A percentile compares a stretch with the other conserved stretches of the same genome.
Conservation (phyloP, 2,888 invertebrate genomes). For the Chorisops tibialis region DNA sequence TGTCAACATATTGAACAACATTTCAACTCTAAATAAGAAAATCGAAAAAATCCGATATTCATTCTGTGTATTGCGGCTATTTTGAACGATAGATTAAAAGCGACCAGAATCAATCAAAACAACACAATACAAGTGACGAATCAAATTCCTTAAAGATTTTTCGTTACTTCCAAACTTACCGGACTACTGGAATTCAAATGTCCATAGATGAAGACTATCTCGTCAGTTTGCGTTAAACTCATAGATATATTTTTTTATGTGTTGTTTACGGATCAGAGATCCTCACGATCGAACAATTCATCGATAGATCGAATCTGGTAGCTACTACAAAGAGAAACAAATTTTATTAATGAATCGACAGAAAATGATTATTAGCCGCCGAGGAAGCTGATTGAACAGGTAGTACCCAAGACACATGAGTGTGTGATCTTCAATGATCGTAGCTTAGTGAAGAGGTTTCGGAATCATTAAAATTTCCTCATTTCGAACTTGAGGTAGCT, state of each 20-base stretch:
- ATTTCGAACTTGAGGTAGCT: no score
- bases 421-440: neutral
- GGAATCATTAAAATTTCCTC: no score
- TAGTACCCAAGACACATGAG: no score
- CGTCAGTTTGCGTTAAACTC: neutral
- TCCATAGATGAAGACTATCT: neutral
- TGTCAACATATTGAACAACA: no score
- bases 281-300: slow-evolving; percentile 22
- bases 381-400: slow-evolving; percentile 1
- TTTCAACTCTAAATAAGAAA: no score
- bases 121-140: slow-evolving; percentile 25
- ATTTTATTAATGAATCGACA: slow-evolving; percentile 29
- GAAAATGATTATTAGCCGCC: slow-evolving; percentile 27
- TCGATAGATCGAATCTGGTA: slow-evolving; percentile 13
- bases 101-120: slow-evolving; percentile 22
- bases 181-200: slow-evolving; percentile 24
- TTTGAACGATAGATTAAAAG: neutral
- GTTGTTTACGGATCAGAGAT: neutral
- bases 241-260: neutral
- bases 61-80: no score
- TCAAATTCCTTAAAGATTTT: slow-evolving; percentile 11
- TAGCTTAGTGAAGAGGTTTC: no score
- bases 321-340: slow-evolving; percentile 26
- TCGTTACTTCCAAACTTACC: slow-evolving; percentile 8
- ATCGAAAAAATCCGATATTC: no score